Conservation (phyloP, 2,113 vertebrate genomes). For the Bubo blakistoni region DNA sequence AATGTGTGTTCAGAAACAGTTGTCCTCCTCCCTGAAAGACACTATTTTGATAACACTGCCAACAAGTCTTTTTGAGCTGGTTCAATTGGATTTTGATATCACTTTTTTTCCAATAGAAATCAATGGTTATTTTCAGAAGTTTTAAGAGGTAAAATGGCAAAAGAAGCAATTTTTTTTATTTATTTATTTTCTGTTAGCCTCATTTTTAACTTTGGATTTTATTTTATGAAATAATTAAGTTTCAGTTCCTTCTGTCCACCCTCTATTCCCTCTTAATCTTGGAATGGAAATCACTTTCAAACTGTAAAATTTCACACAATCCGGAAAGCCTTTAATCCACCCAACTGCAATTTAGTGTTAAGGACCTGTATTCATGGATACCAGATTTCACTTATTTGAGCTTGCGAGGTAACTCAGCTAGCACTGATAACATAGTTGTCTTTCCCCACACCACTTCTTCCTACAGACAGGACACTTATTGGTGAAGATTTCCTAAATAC, state of each 20-base stretch:
- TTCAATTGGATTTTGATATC: background rate
- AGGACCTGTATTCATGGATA: background rate
- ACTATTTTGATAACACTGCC: background rate
- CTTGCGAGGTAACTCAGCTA: background rate
- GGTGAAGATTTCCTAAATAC: background rate
- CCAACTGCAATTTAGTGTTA: background rate
- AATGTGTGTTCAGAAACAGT: background rate
- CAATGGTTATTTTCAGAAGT: background rate
- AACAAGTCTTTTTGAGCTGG: background rate
- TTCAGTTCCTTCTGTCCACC: background rate
- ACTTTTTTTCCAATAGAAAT: background rate
- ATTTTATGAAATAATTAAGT: background rate
- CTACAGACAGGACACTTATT: background rate
- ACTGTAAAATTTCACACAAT: background rate
- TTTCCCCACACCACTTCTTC: background rate
- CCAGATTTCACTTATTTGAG: background rate
- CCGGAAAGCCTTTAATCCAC: background rate
- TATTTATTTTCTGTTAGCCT: accelerated
- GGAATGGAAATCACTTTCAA: background rate
- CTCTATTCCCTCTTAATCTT: background rate
- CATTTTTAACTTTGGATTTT: background rate
- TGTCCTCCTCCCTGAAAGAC: background rate
- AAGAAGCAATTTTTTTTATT: background rate
- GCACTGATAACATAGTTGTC: accelerated
- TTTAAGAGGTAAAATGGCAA: background rate